Evolutionary conservation across 2,797 vertebrate genomes (phyloP), one percentile per base, ranked within the genome.

Genomic region (Coilia nasus): DNA sequence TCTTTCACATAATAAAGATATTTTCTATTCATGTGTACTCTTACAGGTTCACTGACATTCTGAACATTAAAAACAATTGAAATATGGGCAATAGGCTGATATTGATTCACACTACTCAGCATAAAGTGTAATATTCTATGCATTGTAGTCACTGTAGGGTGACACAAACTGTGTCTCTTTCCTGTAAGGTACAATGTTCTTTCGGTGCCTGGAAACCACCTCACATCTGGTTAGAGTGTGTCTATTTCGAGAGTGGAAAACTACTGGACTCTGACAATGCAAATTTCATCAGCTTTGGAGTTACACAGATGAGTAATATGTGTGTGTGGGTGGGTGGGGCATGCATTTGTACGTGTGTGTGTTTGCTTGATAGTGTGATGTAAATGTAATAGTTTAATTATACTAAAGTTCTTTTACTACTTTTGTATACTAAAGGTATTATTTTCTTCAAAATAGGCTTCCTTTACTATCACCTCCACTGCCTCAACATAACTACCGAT

Each of bases 181-280:
- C 28, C 62, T 35, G 31, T 14, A 17, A 14, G 14, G 4, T 17
- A 17, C 12, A 15, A 17, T 31, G 28, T 17, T 31, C 21, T 7
- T 41, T 78, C 71, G 41, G 25, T 71, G 67, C 14, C 67, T 41
- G 31, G 71, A 35, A 78, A 41, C 71, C 6, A 35, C 12, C 6
- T 12, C 64, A 67, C 62, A 67, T 12, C 2, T 14, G 62, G 25
- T 25, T 28, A 28, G 10, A 28, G 62, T 6, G 17, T 41, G 19
- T 41, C 67, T 71, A 41, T 78, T 78, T 17, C 19, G 35, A 78
- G 31, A 78, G 17, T 78, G 31, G 71, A 44, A 31, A 71, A 78
- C 71, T 78, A 44, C 71, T 44, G 71, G 35, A 6, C 71, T 41
- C 15, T 44, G 71, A 78, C 71, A 14, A 78, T 78, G 71, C 71